Conservation (phyloP, 2,888 invertebrate genomes). For the Alcis repandata region DNA sequence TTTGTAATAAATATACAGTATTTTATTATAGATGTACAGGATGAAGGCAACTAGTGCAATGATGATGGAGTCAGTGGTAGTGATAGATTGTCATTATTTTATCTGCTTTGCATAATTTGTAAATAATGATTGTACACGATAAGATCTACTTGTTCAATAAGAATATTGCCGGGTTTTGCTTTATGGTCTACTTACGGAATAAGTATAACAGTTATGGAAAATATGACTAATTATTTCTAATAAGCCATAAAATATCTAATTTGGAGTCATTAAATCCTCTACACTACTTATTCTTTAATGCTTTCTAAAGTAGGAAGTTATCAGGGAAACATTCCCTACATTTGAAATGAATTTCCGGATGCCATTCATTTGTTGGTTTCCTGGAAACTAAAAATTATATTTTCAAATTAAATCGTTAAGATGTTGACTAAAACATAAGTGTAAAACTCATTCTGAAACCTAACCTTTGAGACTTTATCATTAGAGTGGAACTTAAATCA, state of each 20-base stretch:
- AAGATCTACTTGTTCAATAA: background rate
- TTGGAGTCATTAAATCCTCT: background rate
- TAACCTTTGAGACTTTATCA: too few species aligned
- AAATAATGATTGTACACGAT: conserved; percentile 5
- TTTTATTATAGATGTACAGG: background rate
- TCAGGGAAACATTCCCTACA: background rate
- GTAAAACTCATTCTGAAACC: too few species aligned
- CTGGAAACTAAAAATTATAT: background rate
- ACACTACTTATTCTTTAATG: background rate
- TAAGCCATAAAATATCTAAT: background rate
- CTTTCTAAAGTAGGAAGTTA: background rate
- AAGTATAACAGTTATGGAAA: background rate
- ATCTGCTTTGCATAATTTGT: conserved; percentile 16
- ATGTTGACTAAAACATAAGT: background rate
- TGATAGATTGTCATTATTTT: conserved; percentile 7
- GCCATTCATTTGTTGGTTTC: background rate
- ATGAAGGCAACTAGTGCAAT: conserved; percentile 3
- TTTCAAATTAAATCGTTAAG: background rate
- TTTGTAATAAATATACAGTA: conserved; percentile 8
- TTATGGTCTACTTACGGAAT: background rate
- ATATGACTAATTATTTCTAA: too few species aligned
- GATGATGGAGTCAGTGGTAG: conserved; percentile 7
- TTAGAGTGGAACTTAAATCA: too few species aligned
- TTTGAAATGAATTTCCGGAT: background rate
- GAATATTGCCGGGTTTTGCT: background rate